A percentile compares a stretch with the other conserved stretches of the same genome.
These are phyloP conservation scores for Atherinomorus stipes DNA, from an alignment of 2,113 vertebrate genomes.

Conservation along the genomic window DNA sequence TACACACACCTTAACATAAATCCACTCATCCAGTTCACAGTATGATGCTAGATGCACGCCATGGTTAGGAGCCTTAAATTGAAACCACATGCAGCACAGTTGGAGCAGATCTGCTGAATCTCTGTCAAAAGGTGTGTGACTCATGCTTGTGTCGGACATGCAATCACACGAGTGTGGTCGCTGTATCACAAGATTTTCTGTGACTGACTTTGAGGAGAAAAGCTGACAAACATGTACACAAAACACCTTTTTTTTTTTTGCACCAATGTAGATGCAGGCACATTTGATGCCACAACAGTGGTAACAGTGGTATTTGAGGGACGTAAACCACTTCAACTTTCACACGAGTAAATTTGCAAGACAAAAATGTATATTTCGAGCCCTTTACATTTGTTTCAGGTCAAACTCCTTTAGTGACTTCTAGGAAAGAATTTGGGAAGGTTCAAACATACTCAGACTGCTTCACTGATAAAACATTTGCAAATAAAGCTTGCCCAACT, in stretches of 20 bases:
- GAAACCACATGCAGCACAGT: conserved; percentile 61
- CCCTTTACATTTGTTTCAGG: not conserved
- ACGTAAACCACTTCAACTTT: conserved; percentile 14
- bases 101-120: conserved; percentile 57
- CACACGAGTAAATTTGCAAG: not conserved
- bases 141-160: conserved; percentile 35
- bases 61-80: conserved; percentile 44
- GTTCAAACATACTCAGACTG: not conserved
- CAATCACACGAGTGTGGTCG: conserved; percentile 51
- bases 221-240: conserved; percentile 43
- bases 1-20: conserved; percentile 58
- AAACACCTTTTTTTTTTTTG: conserved; percentile 11
- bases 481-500: not conserved
- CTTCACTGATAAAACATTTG: not conserved
- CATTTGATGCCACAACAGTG: conserved; percentile 34
- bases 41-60: conserved; percentile 53
- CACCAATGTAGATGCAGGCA: not conserved
- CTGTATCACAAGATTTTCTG: conserved; percentile 62
- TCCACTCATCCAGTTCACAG: conserved; percentile 50
- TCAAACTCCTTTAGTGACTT: not conserved
- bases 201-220: conserved; percentile 37
- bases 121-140: conserved; percentile 60
- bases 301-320: conserved; percentile 36
- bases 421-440: not conserved
- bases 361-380: not conserved